phyloP scores from a whole-genome alignment of 2,113 vertebrate genomes.

The Calonectris borealis region DNA sequence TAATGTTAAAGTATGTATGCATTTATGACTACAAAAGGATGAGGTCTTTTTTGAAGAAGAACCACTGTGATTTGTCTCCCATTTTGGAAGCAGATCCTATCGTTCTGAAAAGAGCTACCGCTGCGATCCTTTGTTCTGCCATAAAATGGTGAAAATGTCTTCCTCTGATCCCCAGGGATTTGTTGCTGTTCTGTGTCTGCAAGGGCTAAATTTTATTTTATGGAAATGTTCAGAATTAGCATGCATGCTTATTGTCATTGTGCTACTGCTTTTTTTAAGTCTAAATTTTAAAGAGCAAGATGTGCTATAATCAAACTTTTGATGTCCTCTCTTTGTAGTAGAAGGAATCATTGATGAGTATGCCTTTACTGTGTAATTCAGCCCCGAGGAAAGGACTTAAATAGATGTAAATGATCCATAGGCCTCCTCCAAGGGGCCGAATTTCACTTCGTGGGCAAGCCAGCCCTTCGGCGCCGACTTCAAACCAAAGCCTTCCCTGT shows the following conservation, averaged over 20 bases:
- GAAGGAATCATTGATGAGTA: not conserved
- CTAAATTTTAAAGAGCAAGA: not conserved
- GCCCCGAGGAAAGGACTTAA: too few species aligned
- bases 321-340: not conserved
- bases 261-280: not conserved
- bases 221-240: not conserved
- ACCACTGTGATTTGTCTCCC: not conserved
- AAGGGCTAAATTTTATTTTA: not conserved
- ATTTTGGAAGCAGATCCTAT: not conserved
- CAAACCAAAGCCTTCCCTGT: rapidly evolving
- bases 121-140: conserved; percentile 29
- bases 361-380: not conserved
- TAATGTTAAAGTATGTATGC: too few species aligned
- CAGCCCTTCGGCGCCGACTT: not conserved
- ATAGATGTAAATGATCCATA: rapidly evolving
- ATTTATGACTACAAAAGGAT: not conserved
- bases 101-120: not conserved
- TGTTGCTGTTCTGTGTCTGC: not conserved
- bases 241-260: not conserved
- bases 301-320: not conserved
- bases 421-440: rapidly evolving
- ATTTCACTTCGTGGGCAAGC: rapidly evolving
- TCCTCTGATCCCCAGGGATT: not conserved
- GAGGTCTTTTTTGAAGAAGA: not conserved
- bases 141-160: not conserved